Percentiles rank a stretch among this genome's conserved stretches.
Conservation (phyloP, 2,888 invertebrate genomes). For the Chrysina gloriosa region DNA sequence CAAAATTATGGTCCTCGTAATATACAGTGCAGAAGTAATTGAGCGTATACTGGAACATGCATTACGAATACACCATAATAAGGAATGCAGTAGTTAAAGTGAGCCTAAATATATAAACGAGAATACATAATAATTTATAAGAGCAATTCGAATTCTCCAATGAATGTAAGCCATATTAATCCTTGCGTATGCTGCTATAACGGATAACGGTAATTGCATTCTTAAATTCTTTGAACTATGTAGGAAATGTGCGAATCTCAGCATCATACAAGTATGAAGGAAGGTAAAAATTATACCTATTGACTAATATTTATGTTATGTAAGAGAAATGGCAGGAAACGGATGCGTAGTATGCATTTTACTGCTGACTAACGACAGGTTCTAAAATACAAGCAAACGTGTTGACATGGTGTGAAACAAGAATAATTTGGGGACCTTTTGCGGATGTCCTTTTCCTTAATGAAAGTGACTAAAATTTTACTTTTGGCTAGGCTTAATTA, state of each 20-base stretch:
- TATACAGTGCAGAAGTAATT: too few species aligned
- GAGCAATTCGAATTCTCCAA: too few species aligned
- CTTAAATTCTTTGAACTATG: background rate
- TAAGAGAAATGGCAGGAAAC: constrained; percentile 2
- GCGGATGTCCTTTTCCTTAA: background rate
- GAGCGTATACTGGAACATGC: too few species aligned
- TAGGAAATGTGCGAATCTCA: constrained; percentile 7
- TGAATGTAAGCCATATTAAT: background rate
- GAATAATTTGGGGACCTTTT: background rate
- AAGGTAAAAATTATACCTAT: background rate
- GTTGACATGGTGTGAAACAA: background rate
- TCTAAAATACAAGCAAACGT: background rate
- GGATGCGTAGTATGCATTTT: background rate
- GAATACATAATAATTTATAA: too few species aligned
- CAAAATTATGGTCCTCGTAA: too few species aligned
- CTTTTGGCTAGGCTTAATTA: background rate
- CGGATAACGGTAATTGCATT: constrained; percentile 9
- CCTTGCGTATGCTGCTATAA: background rate
- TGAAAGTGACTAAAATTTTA: background rate
- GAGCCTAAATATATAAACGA: too few species aligned
- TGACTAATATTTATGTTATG: background rate
- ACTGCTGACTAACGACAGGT: background rate
- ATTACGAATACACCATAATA: too few species aligned
- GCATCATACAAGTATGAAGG: background rate
- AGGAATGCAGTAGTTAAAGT: too few species aligned